Evolutionary conservation across 2,797 vertebrate genomes (phyloP), one percentile per base, ranked within the genome.

Genomic region (Alcedo atthis): DNA sequence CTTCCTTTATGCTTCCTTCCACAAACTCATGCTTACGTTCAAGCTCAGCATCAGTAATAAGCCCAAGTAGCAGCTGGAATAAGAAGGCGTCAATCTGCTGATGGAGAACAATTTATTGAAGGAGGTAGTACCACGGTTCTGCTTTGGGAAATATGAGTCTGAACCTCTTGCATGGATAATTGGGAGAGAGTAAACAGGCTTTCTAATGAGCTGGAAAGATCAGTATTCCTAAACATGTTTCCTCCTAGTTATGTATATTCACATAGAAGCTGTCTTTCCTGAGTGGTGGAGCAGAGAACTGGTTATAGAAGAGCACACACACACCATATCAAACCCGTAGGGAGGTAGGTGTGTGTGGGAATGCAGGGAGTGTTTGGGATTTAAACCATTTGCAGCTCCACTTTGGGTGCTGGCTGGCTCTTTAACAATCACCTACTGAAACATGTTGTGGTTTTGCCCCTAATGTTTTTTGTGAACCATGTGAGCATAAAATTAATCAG

Each of bases 31-130:
- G 26, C 73, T 77, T 68, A 53, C 1, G 5, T 68, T 90, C 61
- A 89, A 91, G 64, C 55, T 75, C 54, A 75, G 43, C 28, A 16
- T 90, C 76, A 93, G 46, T 92, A 93, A 95, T 7, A 87, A 40
- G 43, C 32, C 43, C 32, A 45, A 70, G 46, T 21, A 12, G 64
- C 14, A 91, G 75, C 61, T 66, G 25, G 42, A 86, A 90, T 63
- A 81, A 85, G 70, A 35, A 61, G 61, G 26, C 73, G 33, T 37
- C 6, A 81, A 90, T 58, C 68, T 80, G 73, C 78, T 89, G 64
- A 40, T 63, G n/a, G 51, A 85, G 61, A 88, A 32, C 21, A 58
- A 62, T 77, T 93, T 70, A 51, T 3, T 79, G 68, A 71, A 75
- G 80, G 49, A 40, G 22, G 13, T 75, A 83, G 46, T 28, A 37